Conservation (phyloP, 2,113 vertebrate species). For the Cephalopholis sonnerati region DNA sequence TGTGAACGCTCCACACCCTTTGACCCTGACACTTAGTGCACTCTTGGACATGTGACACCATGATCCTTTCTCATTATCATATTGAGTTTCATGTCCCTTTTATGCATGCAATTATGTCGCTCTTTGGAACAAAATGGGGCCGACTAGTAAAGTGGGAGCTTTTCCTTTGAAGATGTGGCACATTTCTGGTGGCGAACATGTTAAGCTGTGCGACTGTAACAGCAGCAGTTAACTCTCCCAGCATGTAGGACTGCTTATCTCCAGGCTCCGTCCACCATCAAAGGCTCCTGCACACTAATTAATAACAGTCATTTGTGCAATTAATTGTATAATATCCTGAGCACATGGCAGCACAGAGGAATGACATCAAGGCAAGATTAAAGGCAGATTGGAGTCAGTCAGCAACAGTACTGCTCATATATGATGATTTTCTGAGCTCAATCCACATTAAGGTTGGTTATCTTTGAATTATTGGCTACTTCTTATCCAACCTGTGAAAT, state of each 20-base stretch:
- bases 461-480: background rate
- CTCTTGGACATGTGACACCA: background rate
- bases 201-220: background rate
- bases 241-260: slow-evolving; percentile 2
- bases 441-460: background rate
- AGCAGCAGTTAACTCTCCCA: slow-evolving; percentile 5
- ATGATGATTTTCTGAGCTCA: slow-evolving; percentile 9
- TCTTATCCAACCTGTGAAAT: background rate
- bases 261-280: slow-evolving; percentile 18
- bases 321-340: slow-evolving; percentile 38
- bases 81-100: background rate
- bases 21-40: background rate
- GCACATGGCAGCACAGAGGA: slow-evolving; percentile 1
- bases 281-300: slow-evolving; percentile 51
- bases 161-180: slow-evolving; percentile 35
- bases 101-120: background rate
- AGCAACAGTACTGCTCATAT: background rate
- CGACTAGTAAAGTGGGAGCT: background rate
- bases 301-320: slow-evolving; percentile 47
- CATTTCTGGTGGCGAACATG: slow-evolving; percentile 4
- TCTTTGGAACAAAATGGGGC: background rate
- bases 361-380: slow-evolving; percentile 32
- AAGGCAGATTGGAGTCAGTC: slow-evolving; percentile 21
- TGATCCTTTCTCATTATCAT: background rate
- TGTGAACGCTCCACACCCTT: background rate